These are phyloP conservation scores for Onychostoma macrolepis DNA, from an alignment of 2,113 vertebrate genomes.

Conservation along the genomic window DNA sequence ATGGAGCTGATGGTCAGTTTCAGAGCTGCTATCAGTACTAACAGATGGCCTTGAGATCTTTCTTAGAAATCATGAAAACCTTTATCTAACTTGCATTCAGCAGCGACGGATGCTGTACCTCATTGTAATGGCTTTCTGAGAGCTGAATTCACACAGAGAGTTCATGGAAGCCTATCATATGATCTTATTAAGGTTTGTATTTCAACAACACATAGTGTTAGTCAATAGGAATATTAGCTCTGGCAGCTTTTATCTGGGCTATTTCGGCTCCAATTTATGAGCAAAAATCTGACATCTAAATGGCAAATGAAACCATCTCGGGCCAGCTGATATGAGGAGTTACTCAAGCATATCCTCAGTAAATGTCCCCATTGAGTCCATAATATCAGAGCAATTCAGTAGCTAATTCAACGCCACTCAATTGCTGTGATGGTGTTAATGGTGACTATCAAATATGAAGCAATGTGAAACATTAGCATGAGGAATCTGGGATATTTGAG, in stretches of 20 bases:
- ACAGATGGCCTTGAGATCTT: constrained; percentile 22
- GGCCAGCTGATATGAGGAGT: constrained; percentile 39
- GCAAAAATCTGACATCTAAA: constrained; percentile 45
- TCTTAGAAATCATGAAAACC: constrained; percentile 31
- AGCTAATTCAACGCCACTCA: constrained; percentile 34
- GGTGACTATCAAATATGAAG: constrained; percentile 39
- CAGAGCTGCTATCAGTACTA: constrained; percentile 15
- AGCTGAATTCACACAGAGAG: constrained; percentile 3
- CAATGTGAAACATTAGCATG: constrained; percentile 45
- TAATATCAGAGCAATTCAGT: constrained; percentile 35
- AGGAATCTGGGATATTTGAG: constrained; percentile 41
- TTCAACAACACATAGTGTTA: constrained; percentile 18
- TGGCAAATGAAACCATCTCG: constrained; percentile 49
- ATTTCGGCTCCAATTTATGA: constrained; percentile 53
- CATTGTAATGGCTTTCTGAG: background rate
- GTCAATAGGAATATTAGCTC: constrained; percentile 47
- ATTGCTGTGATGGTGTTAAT: constrained; percentile 49
- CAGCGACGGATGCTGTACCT: background rate
- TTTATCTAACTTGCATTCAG: background rate
- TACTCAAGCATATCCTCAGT: constrained; percentile 49
- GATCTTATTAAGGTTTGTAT: background rate
- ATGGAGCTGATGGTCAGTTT: constrained; percentile 20
- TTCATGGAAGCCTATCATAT: background rate
- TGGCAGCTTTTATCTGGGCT: constrained; percentile 37
- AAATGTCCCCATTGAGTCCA: constrained; percentile 40